Evolutionary conservation across 1,140 invertebrate species (phyloP).

Genomic region (Cepaea nemoralis): DNA sequence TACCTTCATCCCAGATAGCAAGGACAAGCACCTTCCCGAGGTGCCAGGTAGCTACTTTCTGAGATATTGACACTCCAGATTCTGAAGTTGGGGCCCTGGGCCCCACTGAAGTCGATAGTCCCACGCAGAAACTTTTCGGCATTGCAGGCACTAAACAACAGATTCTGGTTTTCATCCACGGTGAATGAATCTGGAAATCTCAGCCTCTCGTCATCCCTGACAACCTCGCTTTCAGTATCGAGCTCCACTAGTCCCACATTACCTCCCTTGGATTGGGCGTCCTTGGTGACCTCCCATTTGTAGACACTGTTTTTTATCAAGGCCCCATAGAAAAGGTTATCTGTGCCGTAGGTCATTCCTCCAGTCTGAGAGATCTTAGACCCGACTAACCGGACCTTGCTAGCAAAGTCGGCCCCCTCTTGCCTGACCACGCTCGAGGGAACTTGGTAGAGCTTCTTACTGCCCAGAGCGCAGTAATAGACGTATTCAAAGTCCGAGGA

Average conservation of each 20-base stretch:
- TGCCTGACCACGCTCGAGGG: not conserved
- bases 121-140: slow-evolving; percentile 16
- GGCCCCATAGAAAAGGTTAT: slow-evolving; percentile 11
- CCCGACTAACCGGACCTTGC: not conserved
- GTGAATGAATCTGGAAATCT: slow-evolving; percentile 25
- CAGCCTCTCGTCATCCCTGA: not conserved
- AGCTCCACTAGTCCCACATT: not conserved
- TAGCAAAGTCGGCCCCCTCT: not conserved
- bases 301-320: slow-evolving; percentile 14
- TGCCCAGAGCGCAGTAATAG: slow-evolving; percentile 33
- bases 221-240: not conserved
- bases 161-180: slow-evolving; percentile 7
- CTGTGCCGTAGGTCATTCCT: slow-evolving; percentile 18
- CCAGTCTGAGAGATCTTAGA: slow-evolving; percentile 23
- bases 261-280: not conserved
- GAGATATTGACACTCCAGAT: slow-evolving; percentile 17
- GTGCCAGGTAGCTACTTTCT: slow-evolving; percentile 12
- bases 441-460: slow-evolving; percentile 18
- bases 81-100: slow-evolving; percentile 21
- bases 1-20: no score
- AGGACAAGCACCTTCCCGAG: no score
- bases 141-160: slow-evolving; percentile 11
- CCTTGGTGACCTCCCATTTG: not conserved
- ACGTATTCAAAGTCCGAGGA: slow-evolving; percentile 18
- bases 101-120: slow-evolving; percentile 12